Evolutionary conservation across 2,888 invertebrate genomes (phyloP).

Genomic region (Andrena praecox): DNA sequence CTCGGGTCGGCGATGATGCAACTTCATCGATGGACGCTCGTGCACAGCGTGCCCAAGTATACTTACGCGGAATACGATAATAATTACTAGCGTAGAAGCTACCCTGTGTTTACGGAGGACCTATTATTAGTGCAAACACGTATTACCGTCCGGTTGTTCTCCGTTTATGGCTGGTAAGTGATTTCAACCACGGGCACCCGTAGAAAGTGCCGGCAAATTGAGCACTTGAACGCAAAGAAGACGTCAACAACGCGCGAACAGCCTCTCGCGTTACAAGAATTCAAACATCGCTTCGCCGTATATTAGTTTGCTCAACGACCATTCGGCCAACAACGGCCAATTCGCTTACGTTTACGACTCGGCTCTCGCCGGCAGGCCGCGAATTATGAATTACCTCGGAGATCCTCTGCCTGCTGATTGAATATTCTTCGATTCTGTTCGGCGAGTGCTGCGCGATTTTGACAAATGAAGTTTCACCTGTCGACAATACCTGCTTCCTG

Average conservation of each 20-base stretch:
- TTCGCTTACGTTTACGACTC: constrained; percentile 16
- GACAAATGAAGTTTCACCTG: constrained; percentile 6
- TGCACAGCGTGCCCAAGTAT: constrained; percentile 9
- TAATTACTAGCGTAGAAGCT: constrained; percentile 65
- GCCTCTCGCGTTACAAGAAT: constrained; percentile 45
- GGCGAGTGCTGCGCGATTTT: neutral
- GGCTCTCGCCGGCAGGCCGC: neutral
- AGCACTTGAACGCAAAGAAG: constrained; percentile 64
- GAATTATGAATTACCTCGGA: constrained; percentile 12
- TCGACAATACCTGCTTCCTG: neutral
- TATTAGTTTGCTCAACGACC: constrained; percentile 19
- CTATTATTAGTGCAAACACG: constrained; percentile 71
- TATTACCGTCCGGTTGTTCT: constrained; percentile 67
- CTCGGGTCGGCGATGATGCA: constrained; percentile 6
- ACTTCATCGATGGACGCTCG: constrained; percentile 50
- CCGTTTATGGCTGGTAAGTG: constrained; percentile 68
- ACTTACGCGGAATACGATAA: constrained; percentile 55
- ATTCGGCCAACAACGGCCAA: constrained; percentile 11
- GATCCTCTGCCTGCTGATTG: constrained; percentile 9
- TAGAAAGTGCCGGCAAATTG: constrained; percentile 67
- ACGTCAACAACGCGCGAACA: constrained; percentile 59
- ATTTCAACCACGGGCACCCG: constrained; percentile 66
- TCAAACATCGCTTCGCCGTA: constrained; percentile 40
- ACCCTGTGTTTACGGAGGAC: constrained; percentile 67
- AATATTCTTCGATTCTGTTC: constrained; percentile 12